Conservation (phyloP, 2,797 vertebrate species). For the Artibeus jamaicensis region DNA sequence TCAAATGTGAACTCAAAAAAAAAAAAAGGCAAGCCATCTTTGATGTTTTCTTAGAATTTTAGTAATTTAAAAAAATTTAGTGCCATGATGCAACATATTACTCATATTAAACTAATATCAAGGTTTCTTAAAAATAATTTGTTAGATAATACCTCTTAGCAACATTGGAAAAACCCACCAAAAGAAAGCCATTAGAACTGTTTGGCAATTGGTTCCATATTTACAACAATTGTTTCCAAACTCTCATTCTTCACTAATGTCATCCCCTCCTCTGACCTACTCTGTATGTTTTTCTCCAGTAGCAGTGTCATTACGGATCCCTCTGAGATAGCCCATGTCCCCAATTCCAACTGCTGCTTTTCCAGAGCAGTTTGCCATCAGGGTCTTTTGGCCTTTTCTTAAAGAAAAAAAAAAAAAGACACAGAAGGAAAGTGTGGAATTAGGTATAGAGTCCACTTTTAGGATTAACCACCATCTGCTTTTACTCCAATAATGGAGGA, state of each 20-base stretch:
- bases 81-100: not conserved
- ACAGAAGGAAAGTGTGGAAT: not conserved
- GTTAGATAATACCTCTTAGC: not conserved
- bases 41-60: slow-evolving; percentile 1
- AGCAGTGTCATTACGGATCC: not conserved
- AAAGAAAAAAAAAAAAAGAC: not conserved
- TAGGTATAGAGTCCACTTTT: not conserved
- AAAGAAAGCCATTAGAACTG: not conserved
- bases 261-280: not conserved
- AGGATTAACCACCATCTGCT: not conserved
- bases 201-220: not conserved
- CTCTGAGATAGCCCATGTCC: not conserved
- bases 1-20: slow-evolving; percentile 41
- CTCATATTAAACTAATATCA: not conserved
- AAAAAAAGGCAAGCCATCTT: not conserved
- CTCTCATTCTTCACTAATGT: not conserved
- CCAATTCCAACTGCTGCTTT: not conserved
- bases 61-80: not conserved
- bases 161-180: not conserved
- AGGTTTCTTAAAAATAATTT: slow-evolving; percentile 24
- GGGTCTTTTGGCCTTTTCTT: not conserved
- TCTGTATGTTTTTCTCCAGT: not conserved
- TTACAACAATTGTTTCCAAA: not conserved
- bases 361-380: not conserved
- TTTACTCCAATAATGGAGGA: not conserved